Evolutionary conservation across 2,888 invertebrate species (phyloP), one percentile per base, ranked within the genome.

Genomic region (Heliconius charithonia): DNA sequence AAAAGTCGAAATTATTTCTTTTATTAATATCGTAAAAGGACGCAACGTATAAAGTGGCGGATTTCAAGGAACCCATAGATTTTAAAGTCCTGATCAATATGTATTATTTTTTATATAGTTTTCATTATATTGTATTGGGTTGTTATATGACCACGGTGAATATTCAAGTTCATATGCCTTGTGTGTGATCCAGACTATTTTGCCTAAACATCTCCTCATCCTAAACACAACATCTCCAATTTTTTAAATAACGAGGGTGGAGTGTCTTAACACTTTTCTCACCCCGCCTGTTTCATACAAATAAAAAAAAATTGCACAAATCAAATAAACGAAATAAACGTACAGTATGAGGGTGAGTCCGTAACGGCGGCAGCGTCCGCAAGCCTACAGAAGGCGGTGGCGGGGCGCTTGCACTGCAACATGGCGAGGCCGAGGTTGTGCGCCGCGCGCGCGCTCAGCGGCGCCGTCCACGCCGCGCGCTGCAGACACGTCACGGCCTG

Each of bases 401-500:
- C 87, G 0, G 93, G 92, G 22, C 94, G 86, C 75, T 88, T 87
- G 83, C 92, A 92, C 71, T 87, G 83, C 27, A 95, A 86, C 80
- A 94, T 83, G 2, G 91, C 92, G 29, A 92, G 82, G 0, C 94
- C 94, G 29, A 94, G 85, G 82, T 91, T 86, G 81, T 93, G 94
- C 0, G 92, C 88, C 0, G 93, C 93, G 6, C 92, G 89, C 0
- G 89, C 89, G 82, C 93, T 93, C 51, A 95, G 85, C 2, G 94
- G 94, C 0, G 94, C 94, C 37, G 91, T 85, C 87, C 90, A 89
- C 4, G 86, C 89, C 6, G 93, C 91, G 1, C 94, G 90, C 75
- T 92, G 92, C 0, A 94, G 89, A 79, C 95, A 95, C 0, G 93
- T 93, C 67, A 95, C 81, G 0, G 93, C 92, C 94, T 95, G 85